Evolutionary conservation across 2,888 invertebrate genomes (phyloP).

Genomic region (Elmis aenea): DNA sequence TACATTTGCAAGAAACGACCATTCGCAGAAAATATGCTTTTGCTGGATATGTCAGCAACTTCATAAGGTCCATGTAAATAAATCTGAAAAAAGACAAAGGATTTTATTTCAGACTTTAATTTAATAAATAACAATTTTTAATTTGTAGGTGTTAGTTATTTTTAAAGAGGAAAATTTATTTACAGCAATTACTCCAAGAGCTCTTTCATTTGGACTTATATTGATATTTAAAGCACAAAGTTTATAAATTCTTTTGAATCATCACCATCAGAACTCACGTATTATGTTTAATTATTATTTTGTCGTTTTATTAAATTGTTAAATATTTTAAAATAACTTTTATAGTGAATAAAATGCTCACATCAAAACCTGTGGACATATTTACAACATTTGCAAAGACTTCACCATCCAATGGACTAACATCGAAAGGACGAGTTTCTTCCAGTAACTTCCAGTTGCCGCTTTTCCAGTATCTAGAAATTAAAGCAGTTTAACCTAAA

Average conservation of each 20-base stretch:
- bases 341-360: too few species aligned
- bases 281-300: too few species aligned
- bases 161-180: too few species aligned
- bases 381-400: conserved; percentile 71
- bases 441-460: conserved; percentile 53
- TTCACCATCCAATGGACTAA: conserved; percentile 70
- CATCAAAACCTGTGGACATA: conserved; percentile 61
- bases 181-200: too few species aligned
- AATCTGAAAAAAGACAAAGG: conserved; percentile 44
- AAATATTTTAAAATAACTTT: too few species aligned
- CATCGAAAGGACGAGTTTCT: conserved; percentile 50
- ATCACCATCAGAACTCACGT: too few species aligned
- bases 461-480: conserved; percentile 53
- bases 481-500: not conserved
- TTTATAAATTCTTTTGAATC: too few species aligned
- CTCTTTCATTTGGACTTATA: too few species aligned
- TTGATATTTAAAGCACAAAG: too few species aligned
- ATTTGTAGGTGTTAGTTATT: too few species aligned
- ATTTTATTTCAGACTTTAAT: too few species aligned
- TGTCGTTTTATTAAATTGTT: too few species aligned
- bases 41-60: conserved; percentile 60
- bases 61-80: conserved; percentile 64
- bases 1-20: conserved; percentile 40
- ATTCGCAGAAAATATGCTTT: conserved; percentile 34
- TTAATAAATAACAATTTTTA: not conserved